Percentiles rank a stretch among this genome's conserved stretches.
phyloP scores from a whole-genome alignment of 2,888 invertebrate genomes.

The Orchesellides sinensis region DNA sequence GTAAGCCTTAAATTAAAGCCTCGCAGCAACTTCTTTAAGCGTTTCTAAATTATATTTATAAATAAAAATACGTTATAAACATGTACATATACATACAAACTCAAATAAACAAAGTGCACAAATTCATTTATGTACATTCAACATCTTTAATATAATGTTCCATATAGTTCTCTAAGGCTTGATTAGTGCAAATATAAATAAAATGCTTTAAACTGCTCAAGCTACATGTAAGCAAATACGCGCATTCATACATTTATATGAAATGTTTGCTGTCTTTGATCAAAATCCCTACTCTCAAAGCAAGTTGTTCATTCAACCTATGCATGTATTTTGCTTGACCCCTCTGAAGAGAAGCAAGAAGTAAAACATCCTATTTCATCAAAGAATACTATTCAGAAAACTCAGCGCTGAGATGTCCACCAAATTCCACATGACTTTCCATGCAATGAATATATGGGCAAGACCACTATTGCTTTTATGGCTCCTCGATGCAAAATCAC shows the following conservation, averaged over 20 bases:
- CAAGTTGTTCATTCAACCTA: conserved; percentile 35
- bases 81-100: neutral
- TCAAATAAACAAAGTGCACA: neutral
- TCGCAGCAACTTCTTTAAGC: neutral
- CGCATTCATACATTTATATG: neutral
- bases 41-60: conserved; percentile 8
- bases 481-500: conserved; percentile 8
- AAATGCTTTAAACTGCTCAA: neutral
- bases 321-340: conserved; percentile 45
- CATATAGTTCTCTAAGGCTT: neutral
- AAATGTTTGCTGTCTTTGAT: neutral
- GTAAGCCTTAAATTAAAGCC: neutral
- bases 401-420: conserved; percentile 13
- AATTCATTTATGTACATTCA: neutral
- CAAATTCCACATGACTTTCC: neutral
- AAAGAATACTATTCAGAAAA: neutral
- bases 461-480: neutral
- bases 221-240: neutral
- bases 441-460: neutral
- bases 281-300: conserved; percentile 30
- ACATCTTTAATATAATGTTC: neutral
- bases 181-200: too few relatives aligned
- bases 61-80: neutral
- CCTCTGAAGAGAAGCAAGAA: conserved; percentile 12
- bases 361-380: conserved; percentile 19